phyloP scores from a whole-genome alignment of 2,888 invertebrate genomes.

The Macropis europaea region DNA sequence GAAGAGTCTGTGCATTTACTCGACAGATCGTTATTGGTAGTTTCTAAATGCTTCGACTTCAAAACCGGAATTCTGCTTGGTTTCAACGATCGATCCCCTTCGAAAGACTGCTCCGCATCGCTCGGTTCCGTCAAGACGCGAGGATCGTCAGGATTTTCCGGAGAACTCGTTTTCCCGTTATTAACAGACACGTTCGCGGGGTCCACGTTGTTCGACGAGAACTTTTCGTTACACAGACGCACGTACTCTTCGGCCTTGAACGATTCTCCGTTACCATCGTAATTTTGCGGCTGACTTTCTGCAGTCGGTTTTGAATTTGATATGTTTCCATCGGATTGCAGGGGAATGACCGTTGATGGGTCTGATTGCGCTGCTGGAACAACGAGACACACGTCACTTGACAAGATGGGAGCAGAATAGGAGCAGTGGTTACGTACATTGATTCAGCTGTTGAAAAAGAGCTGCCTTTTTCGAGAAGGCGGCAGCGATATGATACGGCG shows the following conservation, averaged over 20 bases:
- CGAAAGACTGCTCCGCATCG: constrained; percentile 49
- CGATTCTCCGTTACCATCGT: constrained; percentile 33
- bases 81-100: constrained; percentile 65
- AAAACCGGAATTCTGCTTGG: constrained; percentile 74
- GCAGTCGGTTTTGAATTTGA: constrained; percentile 41
- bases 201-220: constrained; percentile 7
- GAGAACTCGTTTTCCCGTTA: constrained; percentile 22
- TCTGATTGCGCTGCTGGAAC: constrained; percentile 41
- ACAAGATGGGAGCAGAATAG: too few species aligned
- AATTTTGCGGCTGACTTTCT: constrained; percentile 42
- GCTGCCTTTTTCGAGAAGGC: constrained; percentile 89
- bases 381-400: not conserved
- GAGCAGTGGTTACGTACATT: constrained; percentile 48
- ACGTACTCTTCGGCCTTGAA: constrained; percentile 42
- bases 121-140: constrained; percentile 16
- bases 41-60: constrained; percentile 68
- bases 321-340: constrained; percentile 30
- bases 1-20: constrained; percentile 61
- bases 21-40: constrained; percentile 60
- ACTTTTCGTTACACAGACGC: constrained; percentile 24
- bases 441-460: constrained; percentile 74
- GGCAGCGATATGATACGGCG: constrained; percentile 92
- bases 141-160: constrained; percentile 24
- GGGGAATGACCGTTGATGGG: constrained; percentile 29
- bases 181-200: constrained; percentile 13